Conservation (phyloP, 2,113 vertebrate species). For the Scomber japonicus region DNA sequence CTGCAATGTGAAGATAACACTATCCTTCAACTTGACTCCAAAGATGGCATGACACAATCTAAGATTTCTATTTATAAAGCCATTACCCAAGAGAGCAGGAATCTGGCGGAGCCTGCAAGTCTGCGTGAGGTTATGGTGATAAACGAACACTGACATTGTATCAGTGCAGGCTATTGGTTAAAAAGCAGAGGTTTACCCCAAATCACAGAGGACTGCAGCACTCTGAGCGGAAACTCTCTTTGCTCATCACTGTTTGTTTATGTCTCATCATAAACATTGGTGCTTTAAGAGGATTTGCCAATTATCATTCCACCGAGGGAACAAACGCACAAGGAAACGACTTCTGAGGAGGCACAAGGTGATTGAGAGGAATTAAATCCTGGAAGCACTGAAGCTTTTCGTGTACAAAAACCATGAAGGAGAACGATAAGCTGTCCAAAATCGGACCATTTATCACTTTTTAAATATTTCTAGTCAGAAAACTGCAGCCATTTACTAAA, state of each 20-base stretch:
- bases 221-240: slow-evolving; percentile 44
- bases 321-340: slow-evolving; percentile 19
- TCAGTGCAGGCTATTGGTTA: slow-evolving; percentile 22
- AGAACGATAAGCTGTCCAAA: slow-evolving; percentile 1
- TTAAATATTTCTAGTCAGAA: slow-evolving; percentile 1
- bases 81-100: slow-evolving; percentile 56
- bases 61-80: slow-evolving; percentile 46
- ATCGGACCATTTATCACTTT: not conserved
- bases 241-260: slow-evolving; percentile 66
- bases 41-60: slow-evolving; percentile 37
- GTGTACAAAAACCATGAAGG: not conserved
- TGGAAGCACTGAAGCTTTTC: not conserved
- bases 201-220: slow-evolving; percentile 30
- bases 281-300: slow-evolving; percentile 65
- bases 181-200: slow-evolving; percentile 47
- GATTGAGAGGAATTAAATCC: slow-evolving; percentile 26
- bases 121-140: slow-evolving; percentile 75
- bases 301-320: slow-evolving; percentile 72
- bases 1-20: slow-evolving; percentile 22
- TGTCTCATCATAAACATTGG: slow-evolving; percentile 66
- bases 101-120: slow-evolving; percentile 73
- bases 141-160: slow-evolving; percentile 63
- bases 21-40: slow-evolving; percentile 8
- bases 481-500: not conserved
- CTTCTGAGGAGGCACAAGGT: slow-evolving; percentile 48